Evolutionary conservation across 2,888 invertebrate species (phyloP).

Genomic region (Achlya flavicornis): DNA sequence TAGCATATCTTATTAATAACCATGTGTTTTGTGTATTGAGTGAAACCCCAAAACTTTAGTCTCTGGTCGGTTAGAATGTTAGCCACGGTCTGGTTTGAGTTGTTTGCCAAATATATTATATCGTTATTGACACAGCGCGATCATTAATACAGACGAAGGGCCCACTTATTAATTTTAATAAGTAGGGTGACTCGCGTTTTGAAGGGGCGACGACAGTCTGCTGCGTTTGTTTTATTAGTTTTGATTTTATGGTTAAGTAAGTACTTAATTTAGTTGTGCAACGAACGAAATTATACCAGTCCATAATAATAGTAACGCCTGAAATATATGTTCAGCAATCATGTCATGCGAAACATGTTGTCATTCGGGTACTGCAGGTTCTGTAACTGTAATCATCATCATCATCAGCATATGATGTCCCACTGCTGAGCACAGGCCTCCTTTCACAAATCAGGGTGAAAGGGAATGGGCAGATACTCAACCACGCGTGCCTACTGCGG

Average conservation of each 20-base stretch:
- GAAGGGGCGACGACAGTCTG: constrained; percentile 67
- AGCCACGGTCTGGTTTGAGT: constrained; percentile 56
- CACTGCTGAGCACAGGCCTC: too few species aligned
- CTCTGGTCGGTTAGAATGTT: constrained; percentile 29
- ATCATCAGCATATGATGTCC: too few species aligned
- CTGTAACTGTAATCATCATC: too few species aligned
- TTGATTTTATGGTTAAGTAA: constrained; percentile 72
- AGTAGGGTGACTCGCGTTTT: constrained; percentile 72
- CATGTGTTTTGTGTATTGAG: not conserved
- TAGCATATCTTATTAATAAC: too few species aligned
- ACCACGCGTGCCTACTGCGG: too few species aligned
- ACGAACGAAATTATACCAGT: not conserved
- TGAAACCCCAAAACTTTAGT: constrained; percentile 35
- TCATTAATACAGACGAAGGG: constrained; percentile 80
- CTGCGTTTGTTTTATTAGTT: constrained; percentile 73
- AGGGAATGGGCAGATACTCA: too few species aligned
- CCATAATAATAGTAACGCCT: not conserved
- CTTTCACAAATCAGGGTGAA: too few species aligned
- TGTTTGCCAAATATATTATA: constrained; percentile 82
- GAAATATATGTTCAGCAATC: constrained; percentile 7
- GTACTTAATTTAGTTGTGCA: constrained; percentile 20
- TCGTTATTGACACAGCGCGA: constrained; percentile 79
- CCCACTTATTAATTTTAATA: constrained; percentile 84
- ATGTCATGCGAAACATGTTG: not conserved
- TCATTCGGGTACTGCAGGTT: not conserved